Conservation (phyloP, 2,113 vertebrate species). For the Nannobrachium achirus region DNA sequence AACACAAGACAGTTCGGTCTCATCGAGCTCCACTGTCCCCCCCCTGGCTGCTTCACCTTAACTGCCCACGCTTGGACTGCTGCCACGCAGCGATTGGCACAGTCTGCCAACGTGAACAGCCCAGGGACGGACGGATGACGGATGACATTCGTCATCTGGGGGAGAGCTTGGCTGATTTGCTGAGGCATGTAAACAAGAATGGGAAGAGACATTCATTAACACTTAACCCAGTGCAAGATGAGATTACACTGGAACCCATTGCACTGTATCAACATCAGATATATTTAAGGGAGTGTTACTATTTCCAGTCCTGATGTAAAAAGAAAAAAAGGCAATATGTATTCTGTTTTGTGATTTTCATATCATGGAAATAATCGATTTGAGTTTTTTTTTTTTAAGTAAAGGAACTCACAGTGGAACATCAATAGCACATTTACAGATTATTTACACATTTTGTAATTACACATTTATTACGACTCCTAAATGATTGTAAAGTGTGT, state of each 20-base stretch:
- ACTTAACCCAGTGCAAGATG: slow-evolving; percentile 21
- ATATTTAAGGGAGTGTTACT: slow-evolving; percentile 8
- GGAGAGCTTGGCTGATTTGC: slow-evolving; percentile 15
- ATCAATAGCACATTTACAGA: neutral
- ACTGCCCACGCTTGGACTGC: slow-evolving; percentile 12
- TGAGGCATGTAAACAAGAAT: slow-evolving; percentile 36
- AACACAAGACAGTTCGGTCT: slow-evolving; percentile 73
- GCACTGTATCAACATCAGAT: slow-evolving; percentile 38
- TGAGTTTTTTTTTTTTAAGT: neutral
- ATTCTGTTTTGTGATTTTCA: slow-evolving; percentile 37
- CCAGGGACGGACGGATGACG: slow-evolving; percentile 11
- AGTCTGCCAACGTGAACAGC: slow-evolving; percentile 34
- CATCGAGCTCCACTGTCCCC: slow-evolving; percentile 59
- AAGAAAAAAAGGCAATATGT: slow-evolving; percentile 22
- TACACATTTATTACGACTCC: neutral
- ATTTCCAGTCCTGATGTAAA: slow-evolving; percentile 32
- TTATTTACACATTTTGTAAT: neutral
- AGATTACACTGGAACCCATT: slow-evolving; percentile 28
- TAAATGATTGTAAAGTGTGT: slow-evolving; percentile 27
- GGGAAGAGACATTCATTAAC: slow-evolving; percentile 38
- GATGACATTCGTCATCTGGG: slow-evolving; percentile 46
- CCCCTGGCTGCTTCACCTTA: slow-evolving; percentile 46
- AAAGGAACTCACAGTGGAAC: slow-evolving; percentile 4
- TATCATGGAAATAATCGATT: slow-evolving; percentile 11
- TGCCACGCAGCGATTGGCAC: slow-evolving; percentile 42